Evolutionary conservation across 1,140 invertebrate genomes (phyloP), one percentile per base, ranked within the genome.

Genomic region (Hycleus phaleratus): DNA sequence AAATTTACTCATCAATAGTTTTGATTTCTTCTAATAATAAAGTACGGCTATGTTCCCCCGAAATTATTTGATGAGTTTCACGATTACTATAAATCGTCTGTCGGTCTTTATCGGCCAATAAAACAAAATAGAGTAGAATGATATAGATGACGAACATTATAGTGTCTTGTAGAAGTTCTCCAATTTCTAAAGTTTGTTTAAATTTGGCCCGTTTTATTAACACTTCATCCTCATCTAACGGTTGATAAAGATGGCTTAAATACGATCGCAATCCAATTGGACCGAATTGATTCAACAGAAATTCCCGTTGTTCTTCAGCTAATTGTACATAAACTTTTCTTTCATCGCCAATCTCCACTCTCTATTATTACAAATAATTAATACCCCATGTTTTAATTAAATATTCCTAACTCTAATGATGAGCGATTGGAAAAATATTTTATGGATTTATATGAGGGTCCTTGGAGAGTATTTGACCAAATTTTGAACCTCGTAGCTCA

Each of bases 141-240:
- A 68, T 60, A 45, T 69, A 69, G 6, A 66, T 38, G 4, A 42
- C 40, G 38, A 68, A 66, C 62, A 68, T 65, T 1, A 62, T 46
- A 10, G 67, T 52, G 47, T 69, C 66, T 50, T 64, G 48, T 2
- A 68, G 25, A 5, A 64, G 49, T 47, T 63, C 53, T 8, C 48
- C 32, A 8, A 66, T 52, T 42, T 51, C 32, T 56, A 43, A 38
- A 7, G 44, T 26, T 52, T 39, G 32, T 7, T 11, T 32, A 18
- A 43, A 38, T 47, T 58, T 60, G 8, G 43, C 32, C 32, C 32
- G 32, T 32, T 38, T 38, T 49, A 59, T 58, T 10, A 9, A 26
- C 9, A 55, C 50, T 9, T 59, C 43, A 26, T 58, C 48, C 1
- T 44, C 18, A 26, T 59, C 53, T 42, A 69, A 10, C 5, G 55